These are phyloP conservation scores for Heliconius charithonia DNA, from an alignment of 2,888 invertebrate species.

Conservation along the genomic window DNA sequence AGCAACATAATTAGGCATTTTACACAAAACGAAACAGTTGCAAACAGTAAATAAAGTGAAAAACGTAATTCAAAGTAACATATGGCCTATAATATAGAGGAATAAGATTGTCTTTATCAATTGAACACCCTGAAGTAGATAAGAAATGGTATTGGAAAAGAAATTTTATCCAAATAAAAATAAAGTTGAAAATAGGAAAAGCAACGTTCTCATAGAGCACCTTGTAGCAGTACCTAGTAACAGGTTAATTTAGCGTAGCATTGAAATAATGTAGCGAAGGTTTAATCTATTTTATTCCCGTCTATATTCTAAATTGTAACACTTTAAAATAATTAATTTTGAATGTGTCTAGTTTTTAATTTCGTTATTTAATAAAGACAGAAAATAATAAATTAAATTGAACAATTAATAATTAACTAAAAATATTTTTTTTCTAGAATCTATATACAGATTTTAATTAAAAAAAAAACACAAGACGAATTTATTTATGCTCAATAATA, in stretches of 20 bases:
- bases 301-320: neutral
- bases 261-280: conserved; percentile 20
- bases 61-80: conserved; percentile 17
- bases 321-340: neutral
- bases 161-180: rapidly evolving
- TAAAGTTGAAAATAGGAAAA: neutral
- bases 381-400: no score
- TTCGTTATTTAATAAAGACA: neutral
- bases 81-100: conserved; percentile 15
- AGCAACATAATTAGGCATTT: conserved; percentile 36
- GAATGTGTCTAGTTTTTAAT: neutral
- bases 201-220: conserved; percentile 9
- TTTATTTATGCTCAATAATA: neutral
- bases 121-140: conserved; percentile 9
- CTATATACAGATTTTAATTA: no score
- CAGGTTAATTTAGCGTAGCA: conserved; percentile 35
- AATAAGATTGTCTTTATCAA: conserved; percentile 24
- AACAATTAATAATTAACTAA: no score
- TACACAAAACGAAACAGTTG: conserved; percentile 25
- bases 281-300: conserved; percentile 23
- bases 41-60: conserved; percentile 22
- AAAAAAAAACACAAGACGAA: no score
- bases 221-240: conserved; percentile 35
- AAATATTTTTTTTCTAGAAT: no score
- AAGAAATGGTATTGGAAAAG: neutral